Conservation (phyloP, 1,140 invertebrate genomes). For the Heliconius eleuchia region DNA sequence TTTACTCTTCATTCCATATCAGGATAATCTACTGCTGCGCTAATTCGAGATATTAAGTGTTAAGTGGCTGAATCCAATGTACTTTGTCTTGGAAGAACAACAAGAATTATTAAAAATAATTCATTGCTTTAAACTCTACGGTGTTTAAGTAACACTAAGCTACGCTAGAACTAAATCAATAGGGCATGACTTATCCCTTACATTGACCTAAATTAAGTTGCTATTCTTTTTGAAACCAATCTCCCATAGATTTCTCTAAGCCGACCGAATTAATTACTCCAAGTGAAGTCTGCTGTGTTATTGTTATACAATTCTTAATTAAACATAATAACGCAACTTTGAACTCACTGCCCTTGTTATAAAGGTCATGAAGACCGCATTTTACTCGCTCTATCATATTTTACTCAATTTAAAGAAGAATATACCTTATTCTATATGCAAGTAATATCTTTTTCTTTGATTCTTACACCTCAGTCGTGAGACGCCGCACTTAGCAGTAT, state of each 20-base stretch:
- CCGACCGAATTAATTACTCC: constrained; percentile 39
- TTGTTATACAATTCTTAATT: constrained; percentile 20
- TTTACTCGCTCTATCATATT: not conserved
- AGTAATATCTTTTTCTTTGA: not conserved
- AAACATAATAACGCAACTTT: constrained; percentile 18
- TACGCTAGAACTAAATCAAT: too few species aligned
- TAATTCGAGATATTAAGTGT: too few species aligned
- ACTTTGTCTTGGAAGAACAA: too few species aligned
- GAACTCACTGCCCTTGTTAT: constrained; percentile 7
- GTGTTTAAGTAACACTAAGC: too few species aligned
- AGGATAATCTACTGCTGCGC: too few species aligned
- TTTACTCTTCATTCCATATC: too few species aligned
- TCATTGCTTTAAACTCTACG: too few species aligned
- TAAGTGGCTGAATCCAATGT: too few species aligned
- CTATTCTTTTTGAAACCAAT: constrained; percentile 15
- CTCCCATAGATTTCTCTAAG: constrained; percentile 41
- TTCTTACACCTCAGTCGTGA: constrained; percentile 29
- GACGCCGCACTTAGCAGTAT: constrained; percentile 30
- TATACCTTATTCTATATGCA: not conserved
- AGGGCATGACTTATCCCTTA: not conserved
- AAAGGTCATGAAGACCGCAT: constrained; percentile 2
- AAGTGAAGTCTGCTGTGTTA: constrained; percentile 31
- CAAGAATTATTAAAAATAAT: too few species aligned
- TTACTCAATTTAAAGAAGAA: not conserved
- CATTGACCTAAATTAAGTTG: constrained; percentile 14